These are phyloP conservation scores for Margaritifera margaritifera DNA, from an alignment of 2,888 invertebrate genomes.

Conservation along the genomic window DNA sequence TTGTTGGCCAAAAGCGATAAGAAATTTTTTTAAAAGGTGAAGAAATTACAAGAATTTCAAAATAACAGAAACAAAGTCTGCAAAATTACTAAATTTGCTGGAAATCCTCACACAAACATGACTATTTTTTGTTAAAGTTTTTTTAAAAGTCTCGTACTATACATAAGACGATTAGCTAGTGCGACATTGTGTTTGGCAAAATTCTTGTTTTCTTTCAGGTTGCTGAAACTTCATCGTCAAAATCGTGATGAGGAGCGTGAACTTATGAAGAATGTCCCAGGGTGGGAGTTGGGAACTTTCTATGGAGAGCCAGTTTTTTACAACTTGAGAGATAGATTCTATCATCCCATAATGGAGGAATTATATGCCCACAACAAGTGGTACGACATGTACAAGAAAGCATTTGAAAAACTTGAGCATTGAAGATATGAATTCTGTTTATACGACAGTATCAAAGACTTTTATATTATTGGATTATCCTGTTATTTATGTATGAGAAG, in stretches of 20 bases:
- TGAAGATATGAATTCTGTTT: neutral
- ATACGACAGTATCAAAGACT: no score
- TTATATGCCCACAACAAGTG: slow-evolving; percentile 77
- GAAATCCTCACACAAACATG: no score
- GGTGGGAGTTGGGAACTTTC: slow-evolving; percentile 93
- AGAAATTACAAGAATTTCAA: no score
- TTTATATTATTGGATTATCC: no score
- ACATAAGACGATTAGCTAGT: no score
- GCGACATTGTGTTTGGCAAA: neutral
- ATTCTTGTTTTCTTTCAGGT: slow-evolving; percentile 68
- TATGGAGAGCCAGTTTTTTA: slow-evolving; percentile 89
- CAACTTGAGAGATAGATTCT: slow-evolving; percentile 79
- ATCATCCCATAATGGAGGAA: slow-evolving; percentile 81
- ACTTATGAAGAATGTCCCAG: slow-evolving; percentile 91
- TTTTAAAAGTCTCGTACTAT: neutral
- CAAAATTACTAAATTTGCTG: no score
- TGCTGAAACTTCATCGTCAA: slow-evolving; percentile 83
- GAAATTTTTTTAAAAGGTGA: no score
- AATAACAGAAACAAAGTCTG: no score
- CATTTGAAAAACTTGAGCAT: slow-evolving; percentile 3
- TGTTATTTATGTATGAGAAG: no score
- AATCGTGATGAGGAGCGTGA: slow-evolving; percentile 89
- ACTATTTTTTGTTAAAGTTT: neutral
- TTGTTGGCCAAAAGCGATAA: no score
- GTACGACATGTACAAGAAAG: neutral